Evolutionary conservation across 2,113 vertebrate genomes (phyloP).

Genomic region (Todiramphus saurophagus): DNA sequence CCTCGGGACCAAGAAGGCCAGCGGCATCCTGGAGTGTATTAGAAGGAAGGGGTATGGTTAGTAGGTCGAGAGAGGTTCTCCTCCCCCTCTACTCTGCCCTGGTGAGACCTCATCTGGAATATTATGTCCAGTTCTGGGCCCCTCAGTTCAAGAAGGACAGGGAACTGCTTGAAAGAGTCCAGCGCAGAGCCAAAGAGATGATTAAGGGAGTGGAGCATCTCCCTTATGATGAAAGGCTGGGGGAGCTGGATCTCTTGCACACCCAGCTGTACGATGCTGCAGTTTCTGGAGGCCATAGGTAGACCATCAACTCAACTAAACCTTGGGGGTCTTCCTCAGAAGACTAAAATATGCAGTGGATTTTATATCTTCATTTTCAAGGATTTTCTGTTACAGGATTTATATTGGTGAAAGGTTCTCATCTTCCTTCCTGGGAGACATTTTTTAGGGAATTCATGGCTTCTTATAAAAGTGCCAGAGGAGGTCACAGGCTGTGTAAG

Average conservation of each 20-base stretch:
- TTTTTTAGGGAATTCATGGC: neutral
- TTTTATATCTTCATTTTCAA: neutral
- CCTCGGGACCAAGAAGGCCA: too few species aligned
- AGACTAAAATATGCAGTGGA: neutral
- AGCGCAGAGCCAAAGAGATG: too few species aligned
- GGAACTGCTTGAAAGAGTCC: too few species aligned
- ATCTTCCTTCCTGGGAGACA: neutral
- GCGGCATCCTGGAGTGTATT: too few species aligned
- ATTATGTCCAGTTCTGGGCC: too few species aligned
- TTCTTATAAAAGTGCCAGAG: neutral
- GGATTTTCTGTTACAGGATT: neutral
- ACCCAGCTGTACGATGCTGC: neutral
- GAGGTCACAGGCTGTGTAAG: neutral
- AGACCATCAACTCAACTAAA: neutral
- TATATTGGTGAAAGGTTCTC: neutral
- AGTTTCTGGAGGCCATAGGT: neutral
- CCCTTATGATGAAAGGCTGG: too few species aligned
- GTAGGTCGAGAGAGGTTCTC: too few species aligned
- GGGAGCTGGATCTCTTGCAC: neutral
- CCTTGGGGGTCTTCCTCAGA: neutral
- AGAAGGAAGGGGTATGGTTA: too few species aligned
- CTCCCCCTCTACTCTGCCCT: too few species aligned
- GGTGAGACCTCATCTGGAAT: too few species aligned
- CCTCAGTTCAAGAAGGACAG: too few species aligned
- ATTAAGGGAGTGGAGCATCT: too few species aligned